Evolutionary conservation across 2,888 invertebrate species (phyloP).

Genomic region (Eremobia ochroleuca): DNA sequence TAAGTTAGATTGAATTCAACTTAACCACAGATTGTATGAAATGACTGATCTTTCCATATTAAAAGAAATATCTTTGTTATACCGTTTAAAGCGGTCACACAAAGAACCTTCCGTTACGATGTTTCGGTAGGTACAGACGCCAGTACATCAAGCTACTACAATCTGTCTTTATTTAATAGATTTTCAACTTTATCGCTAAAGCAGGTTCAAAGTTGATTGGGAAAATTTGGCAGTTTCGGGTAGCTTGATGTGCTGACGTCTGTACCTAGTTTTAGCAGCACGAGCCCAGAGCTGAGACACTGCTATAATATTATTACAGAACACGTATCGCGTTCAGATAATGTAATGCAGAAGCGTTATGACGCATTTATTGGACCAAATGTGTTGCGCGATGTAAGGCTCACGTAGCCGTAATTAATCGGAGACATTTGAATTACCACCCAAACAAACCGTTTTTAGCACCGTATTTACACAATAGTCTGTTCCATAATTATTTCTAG

Average conservation of each 20-base stretch:
- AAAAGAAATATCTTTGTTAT: not conserved
- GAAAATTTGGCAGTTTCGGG: no score
- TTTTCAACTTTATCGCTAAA: no score
- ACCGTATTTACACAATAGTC: constrained; percentile 12
- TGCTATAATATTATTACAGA: constrained; percentile 87
- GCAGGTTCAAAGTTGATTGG: no score
- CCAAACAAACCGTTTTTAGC: constrained; percentile 20
- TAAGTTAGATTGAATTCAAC: constrained; percentile 13
- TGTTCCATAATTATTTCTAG: constrained; percentile 24
- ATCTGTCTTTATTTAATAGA: no score
- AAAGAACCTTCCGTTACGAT: constrained; percentile 66
- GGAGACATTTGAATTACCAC: constrained; percentile 44
- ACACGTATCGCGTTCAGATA: constrained; percentile 88
- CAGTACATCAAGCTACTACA: no score
- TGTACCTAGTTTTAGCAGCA: no score
- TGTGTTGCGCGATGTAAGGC: constrained; percentile 75
- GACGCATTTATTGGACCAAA: constrained; percentile 87
- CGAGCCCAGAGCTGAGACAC: constrained; percentile 73
- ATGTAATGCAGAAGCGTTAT: constrained; percentile 87
- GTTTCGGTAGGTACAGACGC: constrained; percentile 77
- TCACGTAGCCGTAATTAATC: constrained; percentile 74
- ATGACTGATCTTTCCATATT: not conserved
- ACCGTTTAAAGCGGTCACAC: constrained; percentile 11
- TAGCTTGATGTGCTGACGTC: no score
- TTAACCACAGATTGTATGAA: not conserved